A percentile compares a stretch with the other conserved stretches of the same genome.
These are phyloP conservation scores for Hartigia nigra DNA, from an alignment of 2,888 invertebrate species.

Conservation along the genomic window DNA sequence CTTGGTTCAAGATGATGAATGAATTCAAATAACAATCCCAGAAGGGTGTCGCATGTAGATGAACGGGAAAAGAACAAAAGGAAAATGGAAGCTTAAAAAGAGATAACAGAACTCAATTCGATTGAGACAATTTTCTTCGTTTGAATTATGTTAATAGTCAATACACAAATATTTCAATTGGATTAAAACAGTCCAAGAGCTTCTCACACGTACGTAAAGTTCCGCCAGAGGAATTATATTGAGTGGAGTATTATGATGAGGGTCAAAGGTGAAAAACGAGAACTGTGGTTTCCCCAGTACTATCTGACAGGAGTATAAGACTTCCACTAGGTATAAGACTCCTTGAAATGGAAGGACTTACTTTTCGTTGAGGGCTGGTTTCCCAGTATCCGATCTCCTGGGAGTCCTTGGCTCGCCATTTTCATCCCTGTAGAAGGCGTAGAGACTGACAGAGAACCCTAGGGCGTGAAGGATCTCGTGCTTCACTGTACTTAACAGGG, in stretches of 20 bases:
- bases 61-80: slow-evolving; percentile 20
- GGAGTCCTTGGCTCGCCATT: slow-evolving; percentile 89
- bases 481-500: slow-evolving; percentile 94
- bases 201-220: background rate
- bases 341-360: slow-evolving; percentile 65
- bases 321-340: background rate
- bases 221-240: background rate
- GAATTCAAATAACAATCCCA: slow-evolving; percentile 41
- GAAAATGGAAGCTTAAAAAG: slow-evolving; percentile 21
- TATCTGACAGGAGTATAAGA: background rate
- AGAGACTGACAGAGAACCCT: slow-evolving; percentile 96
- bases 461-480: slow-evolving; percentile 98
- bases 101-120: background rate
- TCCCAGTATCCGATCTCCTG: slow-evolving; percentile 84
- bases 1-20: slow-evolving; percentile 44
- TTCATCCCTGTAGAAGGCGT: slow-evolving; percentile 94
- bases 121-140: background rate
- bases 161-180: background rate
- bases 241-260: background rate
- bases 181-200: background rate
- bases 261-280: background rate
- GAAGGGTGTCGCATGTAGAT: slow-evolving; percentile 22
- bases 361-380: slow-evolving; percentile 90
- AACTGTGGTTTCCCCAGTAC: background rate
- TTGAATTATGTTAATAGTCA: background rate